phyloP scores from a whole-genome alignment of 2,888 invertebrate genomes.

The Torymus texanus region DNA sequence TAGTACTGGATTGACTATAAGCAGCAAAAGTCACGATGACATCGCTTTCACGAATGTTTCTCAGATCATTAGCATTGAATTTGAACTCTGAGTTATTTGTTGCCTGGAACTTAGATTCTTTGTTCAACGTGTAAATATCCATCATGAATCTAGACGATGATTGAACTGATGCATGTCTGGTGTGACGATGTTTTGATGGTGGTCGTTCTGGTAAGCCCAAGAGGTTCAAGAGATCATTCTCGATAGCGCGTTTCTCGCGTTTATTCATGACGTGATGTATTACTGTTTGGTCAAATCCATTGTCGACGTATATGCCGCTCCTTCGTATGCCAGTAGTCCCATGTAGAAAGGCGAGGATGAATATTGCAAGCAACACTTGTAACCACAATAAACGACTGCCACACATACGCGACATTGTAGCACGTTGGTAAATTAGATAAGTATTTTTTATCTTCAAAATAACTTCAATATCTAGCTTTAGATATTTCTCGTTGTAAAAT shows the following conservation, averaged over 20 bases:
- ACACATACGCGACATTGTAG: too few species aligned
- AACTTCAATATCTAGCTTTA: too few species aligned
- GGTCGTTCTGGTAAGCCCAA: neutral
- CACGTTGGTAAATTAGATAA: too few species aligned
- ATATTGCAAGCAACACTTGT: too few species aligned
- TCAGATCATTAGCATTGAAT: neutral
- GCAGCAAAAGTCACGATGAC: conserved; percentile 30
- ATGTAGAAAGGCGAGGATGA: too few species aligned
- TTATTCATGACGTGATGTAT: neutral
- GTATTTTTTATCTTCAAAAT: too few species aligned
- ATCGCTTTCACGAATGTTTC: conserved; percentile 34
- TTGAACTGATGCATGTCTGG: neutral
- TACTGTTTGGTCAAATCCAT: conserved; percentile 20
- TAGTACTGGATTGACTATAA: too few species aligned
- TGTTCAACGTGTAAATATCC: conserved; percentile 3
- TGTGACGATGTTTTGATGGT: neutral
- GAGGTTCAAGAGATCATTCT: neutral
- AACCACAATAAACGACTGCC: too few species aligned
- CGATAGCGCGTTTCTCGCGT: conserved; percentile 5
- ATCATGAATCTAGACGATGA: conserved; percentile 10
- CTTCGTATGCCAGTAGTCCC: neutral
- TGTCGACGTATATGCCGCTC: conserved; percentile 11
- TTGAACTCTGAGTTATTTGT: neutral
- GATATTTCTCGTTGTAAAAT: too few species aligned
- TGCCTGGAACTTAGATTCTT: too few species aligned